Conservation (phyloP, 2,113 vertebrate genomes). For the Eublepharis macularius region DNA sequence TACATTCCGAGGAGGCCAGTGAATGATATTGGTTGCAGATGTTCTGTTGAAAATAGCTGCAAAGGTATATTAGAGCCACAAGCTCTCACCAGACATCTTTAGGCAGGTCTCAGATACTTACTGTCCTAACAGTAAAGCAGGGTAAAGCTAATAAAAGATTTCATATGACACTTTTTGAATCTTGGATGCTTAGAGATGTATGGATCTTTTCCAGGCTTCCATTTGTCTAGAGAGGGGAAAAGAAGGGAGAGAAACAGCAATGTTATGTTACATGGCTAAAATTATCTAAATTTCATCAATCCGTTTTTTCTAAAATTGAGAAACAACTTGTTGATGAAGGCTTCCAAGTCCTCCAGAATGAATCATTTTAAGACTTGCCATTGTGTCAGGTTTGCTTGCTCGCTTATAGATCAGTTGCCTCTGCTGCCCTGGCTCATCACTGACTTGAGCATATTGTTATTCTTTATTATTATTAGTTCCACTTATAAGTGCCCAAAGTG, state of each 20-base stretch:
- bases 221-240: not conserved
- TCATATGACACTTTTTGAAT: constrained; percentile 10
- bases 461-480: constrained; percentile 41
- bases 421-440: constrained; percentile 11
- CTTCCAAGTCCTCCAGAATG: not conserved
- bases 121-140: not conserved
- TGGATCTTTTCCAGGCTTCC: constrained; percentile 3
- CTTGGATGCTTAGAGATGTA: not conserved
- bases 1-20: not conserved
- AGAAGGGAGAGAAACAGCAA: not conserved
- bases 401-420: constrained; percentile 1
- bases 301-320: constrained; percentile 26
- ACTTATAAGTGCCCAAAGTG: constrained; percentile 42
- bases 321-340: constrained; percentile 8
- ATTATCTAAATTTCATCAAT: not conserved
- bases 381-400: constrained; percentile 14
- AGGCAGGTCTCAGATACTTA: not conserved
- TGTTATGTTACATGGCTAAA: constrained; percentile 2
- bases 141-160: not conserved
- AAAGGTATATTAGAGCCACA: not conserved
- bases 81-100: not conserved
- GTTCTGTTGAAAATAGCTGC: not conserved
- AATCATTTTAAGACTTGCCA: constrained; percentile 19
- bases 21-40: not conserved
- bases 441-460: constrained; percentile 32